phyloP scores from a whole-genome alignment of 2,888 invertebrate species.

The Abrostola triplasia region DNA sequence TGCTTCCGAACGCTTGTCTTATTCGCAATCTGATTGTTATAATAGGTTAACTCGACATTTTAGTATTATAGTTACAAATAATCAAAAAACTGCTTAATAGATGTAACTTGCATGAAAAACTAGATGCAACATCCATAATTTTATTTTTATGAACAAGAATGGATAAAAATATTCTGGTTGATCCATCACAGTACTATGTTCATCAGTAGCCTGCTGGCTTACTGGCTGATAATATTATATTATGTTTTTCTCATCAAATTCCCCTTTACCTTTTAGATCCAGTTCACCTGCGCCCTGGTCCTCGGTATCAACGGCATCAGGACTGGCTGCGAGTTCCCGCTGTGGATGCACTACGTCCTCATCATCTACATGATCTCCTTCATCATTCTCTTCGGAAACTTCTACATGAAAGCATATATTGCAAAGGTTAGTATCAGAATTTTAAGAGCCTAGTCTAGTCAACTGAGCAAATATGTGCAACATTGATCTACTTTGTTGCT shows the following conservation, averaged over 20 bases:
- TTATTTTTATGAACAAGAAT: too few relatives aligned
- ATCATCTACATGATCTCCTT: slow-evolving; percentile 96
- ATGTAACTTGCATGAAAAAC: too few relatives aligned
- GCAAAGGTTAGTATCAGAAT: slow-evolving; percentile 88
- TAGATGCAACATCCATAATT: too few relatives aligned
- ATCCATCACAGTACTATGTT: too few relatives aligned
- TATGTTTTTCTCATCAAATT: background rate
- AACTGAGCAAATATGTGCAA: background rate
- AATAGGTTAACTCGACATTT: too few relatives aligned
- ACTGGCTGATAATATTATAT: background rate
- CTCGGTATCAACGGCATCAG: slow-evolving; percentile 94
- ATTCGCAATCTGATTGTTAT: too few relatives aligned
- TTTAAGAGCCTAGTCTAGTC: background rate
- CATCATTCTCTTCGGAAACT: slow-evolving; percentile 95
- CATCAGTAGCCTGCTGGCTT: too few relatives aligned
- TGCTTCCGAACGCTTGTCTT: too few relatives aligned
- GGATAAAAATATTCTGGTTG: too few relatives aligned
- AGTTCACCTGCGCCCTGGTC: slow-evolving; percentile 94
- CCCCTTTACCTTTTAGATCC: slow-evolving; percentile 87
- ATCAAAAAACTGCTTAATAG: too few relatives aligned
- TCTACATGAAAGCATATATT: slow-evolving; percentile 94
- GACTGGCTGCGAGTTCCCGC: slow-evolving; percentile 94
- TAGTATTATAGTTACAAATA: too few relatives aligned
- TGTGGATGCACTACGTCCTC: slow-evolving; percentile 96
- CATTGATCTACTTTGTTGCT: background rate